phyloP scores from a whole-genome alignment of 2,113 vertebrate genomes.

The Gobius niger region DNA sequence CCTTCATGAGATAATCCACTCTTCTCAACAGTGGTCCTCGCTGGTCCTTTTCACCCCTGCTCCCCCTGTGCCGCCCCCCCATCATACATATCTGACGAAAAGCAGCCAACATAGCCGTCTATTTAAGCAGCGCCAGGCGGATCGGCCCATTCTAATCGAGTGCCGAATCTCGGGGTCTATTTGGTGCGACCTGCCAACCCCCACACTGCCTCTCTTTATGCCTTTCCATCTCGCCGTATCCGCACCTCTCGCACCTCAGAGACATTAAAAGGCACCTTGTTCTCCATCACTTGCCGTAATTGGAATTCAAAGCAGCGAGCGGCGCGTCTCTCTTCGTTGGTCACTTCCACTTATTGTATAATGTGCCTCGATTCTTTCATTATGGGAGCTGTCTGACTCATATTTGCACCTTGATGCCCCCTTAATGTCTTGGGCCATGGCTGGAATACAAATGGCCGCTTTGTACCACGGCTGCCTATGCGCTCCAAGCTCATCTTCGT shows the following conservation, averaged over 20 bases:
- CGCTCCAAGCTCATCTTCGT: conserved; percentile 34
- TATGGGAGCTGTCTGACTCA: conserved; percentile 94
- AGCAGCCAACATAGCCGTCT: conserved; percentile 80
- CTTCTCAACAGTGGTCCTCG: conserved; percentile 85
- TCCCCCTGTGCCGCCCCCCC: conserved; percentile 75
- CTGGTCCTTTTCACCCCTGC: conserved; percentile 88
- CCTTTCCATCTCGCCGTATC: conserved; percentile 79
- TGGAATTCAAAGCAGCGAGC: conserved; percentile 87
- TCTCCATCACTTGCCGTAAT: conserved; percentile 75
- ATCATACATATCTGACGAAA: conserved; percentile 79
- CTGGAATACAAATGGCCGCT: conserved; percentile 81
- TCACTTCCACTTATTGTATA: conserved; percentile 90
- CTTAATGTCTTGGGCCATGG: conserved; percentile 87
- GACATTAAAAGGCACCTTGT: conserved; percentile 62
- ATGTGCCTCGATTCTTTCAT: conserved; percentile 88
- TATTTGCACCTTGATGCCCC: conserved; percentile 94
- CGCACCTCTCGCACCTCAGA: conserved; percentile 61
- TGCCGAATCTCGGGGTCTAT: conserved; percentile 44
- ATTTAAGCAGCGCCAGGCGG: conserved; percentile 44
- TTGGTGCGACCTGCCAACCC: conserved; percentile 75
- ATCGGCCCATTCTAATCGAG: conserved; percentile 42
- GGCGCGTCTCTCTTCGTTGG: conserved; percentile 85
- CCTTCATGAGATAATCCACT: conserved; percentile 97
- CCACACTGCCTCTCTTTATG: conserved; percentile 83
- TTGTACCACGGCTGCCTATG: conserved; percentile 34